These are phyloP conservation scores for Corynorhinus townsendii DNA, from an alignment of 2,113 vertebrate species.

Conservation along the genomic window DNA sequence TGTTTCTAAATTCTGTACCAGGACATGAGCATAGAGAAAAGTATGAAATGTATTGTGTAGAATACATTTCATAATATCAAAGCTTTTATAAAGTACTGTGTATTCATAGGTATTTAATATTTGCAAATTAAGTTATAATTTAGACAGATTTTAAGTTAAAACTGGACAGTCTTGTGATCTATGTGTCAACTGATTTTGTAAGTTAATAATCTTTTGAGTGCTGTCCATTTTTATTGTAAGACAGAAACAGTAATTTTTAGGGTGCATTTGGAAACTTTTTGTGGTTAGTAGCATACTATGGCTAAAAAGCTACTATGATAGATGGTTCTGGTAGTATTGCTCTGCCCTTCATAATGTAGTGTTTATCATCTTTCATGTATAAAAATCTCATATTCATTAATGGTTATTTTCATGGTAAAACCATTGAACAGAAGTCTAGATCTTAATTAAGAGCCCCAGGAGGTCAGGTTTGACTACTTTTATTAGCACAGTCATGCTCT, in stretches of 20 bases:
- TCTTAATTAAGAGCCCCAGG: neutral
- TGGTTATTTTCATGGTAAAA: neutral
- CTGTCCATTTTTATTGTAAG: neutral
- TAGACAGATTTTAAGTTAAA: constrained; percentile 9
- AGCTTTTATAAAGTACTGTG: neutral
- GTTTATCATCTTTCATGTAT: neutral
- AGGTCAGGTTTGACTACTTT: neutral
- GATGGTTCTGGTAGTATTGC: neutral
- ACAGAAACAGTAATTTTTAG: neutral
- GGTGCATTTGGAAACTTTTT: constrained; percentile 16
- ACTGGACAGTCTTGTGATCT: constrained; percentile 13
- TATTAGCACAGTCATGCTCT: neutral
- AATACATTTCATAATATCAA: constrained; percentile 1
- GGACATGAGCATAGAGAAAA: neutral
- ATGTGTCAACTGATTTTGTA: neutral
- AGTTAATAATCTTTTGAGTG: neutral
- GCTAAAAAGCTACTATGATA: neutral
- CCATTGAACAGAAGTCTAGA: neutral
- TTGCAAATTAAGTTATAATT: neutral
- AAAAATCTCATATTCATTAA: constrained; percentile 13
- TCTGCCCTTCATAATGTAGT: neutral
- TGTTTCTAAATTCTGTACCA: constrained; percentile 13
- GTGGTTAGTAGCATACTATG: neutral
- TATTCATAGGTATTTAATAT: constrained; percentile 4
- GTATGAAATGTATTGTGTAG: neutral